Conservation (phyloP, 2,797 vertebrate species). For the Lepilemur ruficaudatus region DNA sequence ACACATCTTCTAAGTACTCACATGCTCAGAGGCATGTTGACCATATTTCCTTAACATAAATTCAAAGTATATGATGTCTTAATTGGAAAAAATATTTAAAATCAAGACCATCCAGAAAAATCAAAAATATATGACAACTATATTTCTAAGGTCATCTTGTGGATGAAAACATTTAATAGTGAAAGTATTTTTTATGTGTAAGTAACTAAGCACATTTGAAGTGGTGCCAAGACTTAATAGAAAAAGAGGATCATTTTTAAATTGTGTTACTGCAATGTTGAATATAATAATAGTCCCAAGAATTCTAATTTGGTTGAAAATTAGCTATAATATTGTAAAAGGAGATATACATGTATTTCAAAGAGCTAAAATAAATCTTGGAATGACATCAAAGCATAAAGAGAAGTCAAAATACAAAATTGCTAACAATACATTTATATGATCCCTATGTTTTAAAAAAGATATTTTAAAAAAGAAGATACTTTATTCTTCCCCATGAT, state of each 20-base stretch:
- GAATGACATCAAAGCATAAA: background rate
- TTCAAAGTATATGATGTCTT: background rate
- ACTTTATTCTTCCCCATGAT: background rate
- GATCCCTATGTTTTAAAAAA: background rate
- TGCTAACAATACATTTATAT: background rate
- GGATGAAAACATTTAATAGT: background rate
- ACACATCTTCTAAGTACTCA: background rate
- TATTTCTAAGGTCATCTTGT: background rate
- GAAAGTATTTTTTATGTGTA: background rate
- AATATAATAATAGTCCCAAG: background rate
- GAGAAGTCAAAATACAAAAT: conserved; percentile 41
- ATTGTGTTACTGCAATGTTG: background rate
- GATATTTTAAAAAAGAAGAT: background rate
- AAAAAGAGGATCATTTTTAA: conserved; percentile 12
- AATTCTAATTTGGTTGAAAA: conserved; percentile 17
- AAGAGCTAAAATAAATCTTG: conserved; percentile 13
- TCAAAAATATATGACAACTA: background rate
- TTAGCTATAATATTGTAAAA: background rate
- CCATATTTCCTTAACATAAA: background rate
- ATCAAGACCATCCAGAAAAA: background rate
- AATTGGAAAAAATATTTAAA: conserved; percentile 1
- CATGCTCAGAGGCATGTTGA: background rate
- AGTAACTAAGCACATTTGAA: conserved; percentile 13
- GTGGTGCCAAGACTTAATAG: background rate
- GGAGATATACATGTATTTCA: background rate